Evolutionary conservation across 2,113 vertebrate genomes (phyloP).

Genomic region (Lagopus muta): DNA sequence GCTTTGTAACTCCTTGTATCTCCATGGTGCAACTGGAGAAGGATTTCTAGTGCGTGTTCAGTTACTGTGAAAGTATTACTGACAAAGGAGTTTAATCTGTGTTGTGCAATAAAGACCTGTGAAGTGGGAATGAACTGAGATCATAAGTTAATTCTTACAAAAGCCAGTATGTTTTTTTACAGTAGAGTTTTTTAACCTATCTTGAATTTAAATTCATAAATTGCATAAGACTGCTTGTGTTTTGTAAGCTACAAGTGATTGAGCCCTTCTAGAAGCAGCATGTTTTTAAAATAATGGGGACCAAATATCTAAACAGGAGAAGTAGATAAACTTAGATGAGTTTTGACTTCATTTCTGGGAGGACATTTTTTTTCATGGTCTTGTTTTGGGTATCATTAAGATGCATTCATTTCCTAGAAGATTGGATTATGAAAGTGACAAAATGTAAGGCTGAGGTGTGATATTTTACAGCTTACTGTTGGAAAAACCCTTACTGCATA

Average conservation of each 20-base stretch:
- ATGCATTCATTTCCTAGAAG: not conserved
- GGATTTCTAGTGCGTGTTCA: not conserved
- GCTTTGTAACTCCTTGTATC: not conserved
- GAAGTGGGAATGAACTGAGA: not conserved
- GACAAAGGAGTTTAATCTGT: not conserved
- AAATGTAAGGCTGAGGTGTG: not conserved
- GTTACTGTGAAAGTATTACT: not conserved
- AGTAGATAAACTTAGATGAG: not conserved
- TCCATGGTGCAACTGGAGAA: not conserved
- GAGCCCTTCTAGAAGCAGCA: not conserved
- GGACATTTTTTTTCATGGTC: not conserved
- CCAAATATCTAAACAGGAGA: not conserved
- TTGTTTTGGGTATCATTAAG: not conserved
- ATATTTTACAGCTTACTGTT: not conserved
- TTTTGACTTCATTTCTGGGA: not conserved
- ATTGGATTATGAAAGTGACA: not conserved
- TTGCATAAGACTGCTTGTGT: not conserved
- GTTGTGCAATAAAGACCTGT: not conserved
- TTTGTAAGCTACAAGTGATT: not conserved
- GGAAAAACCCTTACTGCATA: not conserved
- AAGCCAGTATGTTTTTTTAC: not conserved
- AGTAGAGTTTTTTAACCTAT: not conserved
- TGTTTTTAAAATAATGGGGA: not conserved
- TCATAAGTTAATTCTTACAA: not conserved
- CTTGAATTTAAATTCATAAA: constrained; percentile 9